Evolutionary conservation across 2,797 vertebrate genomes (phyloP), one percentile per base, ranked within the genome.

Genomic region (Rhyacichthys aspro): DNA sequence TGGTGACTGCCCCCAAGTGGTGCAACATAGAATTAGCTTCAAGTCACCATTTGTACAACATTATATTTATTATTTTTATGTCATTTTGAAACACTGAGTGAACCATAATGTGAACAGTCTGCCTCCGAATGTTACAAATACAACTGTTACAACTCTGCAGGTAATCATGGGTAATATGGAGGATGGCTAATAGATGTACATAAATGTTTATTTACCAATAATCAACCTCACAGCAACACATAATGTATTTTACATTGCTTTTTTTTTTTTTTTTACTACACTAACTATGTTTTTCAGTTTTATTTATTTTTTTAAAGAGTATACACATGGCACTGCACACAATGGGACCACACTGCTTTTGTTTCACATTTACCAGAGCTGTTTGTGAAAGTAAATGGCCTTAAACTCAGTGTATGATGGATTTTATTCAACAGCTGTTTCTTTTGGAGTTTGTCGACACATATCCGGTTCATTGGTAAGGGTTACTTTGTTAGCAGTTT

Each of bases 1-100:
- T 55, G n/a, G 52, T 16, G 46, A 39, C 55, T 32, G 66, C 81
- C 78, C 46, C 44, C 81, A 60, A 45, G 70, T 76, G 85, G 74
- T 14, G 23, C 18, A 52, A 43, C 32, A 33, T 43, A 19, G 41
- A 52, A 56, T 59, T 4, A 16, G 47, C 32, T 11, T 16, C 3
- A 36, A 36, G 39, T 14, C 39, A 41, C 52, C 0, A 43, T 49
- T 43, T 58, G 44, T 44, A 43, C 49, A 58, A 18, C 9, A 3
- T 33, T 45, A 38, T 18, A 23, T 7, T 18, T 70, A 34, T 62
- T 54, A 64, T 36, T 70, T 43, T 62, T 10, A 33, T 7, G 19
- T 55, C 44, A 17, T 12, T 4, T 19, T 12, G 10, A 42, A 1
- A 1, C 15, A 10, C 10, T 43, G 16, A 11, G 49, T 81, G 82